These are phyloP conservation scores for Percopsis transmontana DNA, from an alignment of 2,113 vertebrate genomes.

Conservation along the genomic window DNA sequence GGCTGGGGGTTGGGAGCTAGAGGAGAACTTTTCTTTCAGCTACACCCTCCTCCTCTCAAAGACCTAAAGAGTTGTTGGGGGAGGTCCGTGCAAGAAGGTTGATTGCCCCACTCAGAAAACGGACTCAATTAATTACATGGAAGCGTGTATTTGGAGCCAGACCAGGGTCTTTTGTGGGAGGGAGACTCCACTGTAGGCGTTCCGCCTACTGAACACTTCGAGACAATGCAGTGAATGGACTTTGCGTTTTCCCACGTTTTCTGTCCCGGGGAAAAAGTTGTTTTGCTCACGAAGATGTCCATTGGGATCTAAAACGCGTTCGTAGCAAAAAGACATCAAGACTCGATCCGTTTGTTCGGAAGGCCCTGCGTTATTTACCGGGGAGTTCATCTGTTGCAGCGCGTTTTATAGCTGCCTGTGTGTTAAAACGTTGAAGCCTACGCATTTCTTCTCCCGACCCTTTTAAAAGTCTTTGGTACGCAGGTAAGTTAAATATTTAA, in stretches of 20 bases:
- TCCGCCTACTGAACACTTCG: background rate
- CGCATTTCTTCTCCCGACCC: too few species aligned
- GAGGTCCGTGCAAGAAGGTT: background rate
- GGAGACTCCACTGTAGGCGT: conserved; percentile 42
- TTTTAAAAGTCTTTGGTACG: too few species aligned
- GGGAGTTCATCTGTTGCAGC: too few species aligned
- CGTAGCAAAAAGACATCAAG: too few species aligned
- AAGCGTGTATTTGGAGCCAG: background rate
- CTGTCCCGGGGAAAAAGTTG: background rate
- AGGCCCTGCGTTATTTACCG: too few species aligned
- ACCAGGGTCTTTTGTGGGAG: background rate
- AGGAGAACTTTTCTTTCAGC: background rate
- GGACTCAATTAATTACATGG: conserved; percentile 22
- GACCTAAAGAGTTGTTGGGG: background rate
- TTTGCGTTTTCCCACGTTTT: conserved; percentile 29
- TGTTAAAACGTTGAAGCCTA: too few species aligned
- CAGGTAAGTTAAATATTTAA: too few species aligned
- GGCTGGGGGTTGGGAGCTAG: background rate
- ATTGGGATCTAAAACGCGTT: too few species aligned
- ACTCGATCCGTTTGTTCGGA: too few species aligned
- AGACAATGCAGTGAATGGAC: conserved; percentile 5
- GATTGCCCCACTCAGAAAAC: conserved; percentile 16
- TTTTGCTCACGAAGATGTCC: background rate
- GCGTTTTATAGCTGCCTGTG: too few species aligned
- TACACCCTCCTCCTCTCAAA: too few species aligned